Evolutionary conservation across 64 coral and sea anemone species (phyloP).

Genomic region (Montipora foliosa): DNA sequence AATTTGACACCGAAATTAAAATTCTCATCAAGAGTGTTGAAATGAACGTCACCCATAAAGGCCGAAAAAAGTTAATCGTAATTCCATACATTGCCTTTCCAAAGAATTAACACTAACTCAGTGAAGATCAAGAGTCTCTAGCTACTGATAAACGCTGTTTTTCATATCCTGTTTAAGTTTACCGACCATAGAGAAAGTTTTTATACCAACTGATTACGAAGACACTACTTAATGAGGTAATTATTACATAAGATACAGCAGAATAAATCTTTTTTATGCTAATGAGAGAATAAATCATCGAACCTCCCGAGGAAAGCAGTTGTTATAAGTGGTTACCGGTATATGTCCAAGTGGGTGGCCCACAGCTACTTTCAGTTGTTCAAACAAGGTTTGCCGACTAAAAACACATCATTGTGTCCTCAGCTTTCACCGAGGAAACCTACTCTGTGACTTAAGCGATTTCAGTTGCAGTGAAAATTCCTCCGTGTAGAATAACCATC

Average conservation of each 20-base stretch:
- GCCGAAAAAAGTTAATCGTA: background rate
- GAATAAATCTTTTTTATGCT: slow-evolving; percentile 96
- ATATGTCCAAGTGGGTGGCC: slow-evolving; percentile 88
- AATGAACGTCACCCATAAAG: background rate
- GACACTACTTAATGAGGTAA: slow-evolving; percentile 94
- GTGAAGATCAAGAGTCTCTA: background rate
- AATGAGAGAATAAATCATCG: slow-evolving; percentile 95
- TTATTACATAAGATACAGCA: slow-evolving; percentile 88
- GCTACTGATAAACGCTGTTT: slow-evolving; percentile 12
- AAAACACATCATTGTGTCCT: slow-evolving; percentile 56
- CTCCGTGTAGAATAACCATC: background rate
- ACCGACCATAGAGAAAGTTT: slow-evolving; percentile 91
- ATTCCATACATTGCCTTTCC: background rate
- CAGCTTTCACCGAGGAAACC: slow-evolving; percentile 21
- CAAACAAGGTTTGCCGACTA: slow-evolving; percentile 78
- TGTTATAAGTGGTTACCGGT: slow-evolving; percentile 79
- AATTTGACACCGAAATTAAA: slow-evolving; percentile 74
- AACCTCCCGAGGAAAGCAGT: slow-evolving; percentile 62
- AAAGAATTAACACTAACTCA: slow-evolving; percentile 1
- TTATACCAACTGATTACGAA: slow-evolving; percentile 96
- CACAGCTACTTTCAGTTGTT: slow-evolving; percentile 64
- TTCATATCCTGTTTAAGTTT: slow-evolving; percentile 86
- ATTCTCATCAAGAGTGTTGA: slow-evolving; percentile 15
- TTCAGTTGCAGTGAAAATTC: background rate
- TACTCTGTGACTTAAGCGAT: background rate